Evolutionary conservation across 2,888 invertebrate genomes (phyloP).

Genomic region (Hyalella azteca): DNA sequence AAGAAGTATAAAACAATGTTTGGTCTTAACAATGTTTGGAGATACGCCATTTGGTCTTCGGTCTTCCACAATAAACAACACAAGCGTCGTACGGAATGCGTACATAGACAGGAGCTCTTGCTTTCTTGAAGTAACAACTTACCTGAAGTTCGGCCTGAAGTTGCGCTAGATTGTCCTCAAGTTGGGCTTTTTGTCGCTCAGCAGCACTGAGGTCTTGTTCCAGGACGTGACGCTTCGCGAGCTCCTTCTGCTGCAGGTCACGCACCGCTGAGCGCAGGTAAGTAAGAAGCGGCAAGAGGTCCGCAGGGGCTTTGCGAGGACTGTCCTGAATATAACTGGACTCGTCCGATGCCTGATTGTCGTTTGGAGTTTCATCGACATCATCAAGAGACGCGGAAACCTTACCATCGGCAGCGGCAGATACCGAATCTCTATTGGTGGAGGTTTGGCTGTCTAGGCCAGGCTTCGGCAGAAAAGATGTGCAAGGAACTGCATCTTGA

Average conservation of each 20-base stretch:
- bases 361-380: no score
- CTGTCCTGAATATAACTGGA: background rate
- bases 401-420: background rate
- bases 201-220: conserved; percentile 20
- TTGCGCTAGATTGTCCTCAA: conserved; percentile 47
- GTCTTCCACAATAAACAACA: no score
- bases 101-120: no score
- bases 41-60: no score
- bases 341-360: conserved; percentile 17
- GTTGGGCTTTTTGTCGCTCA: conserved; percentile 49
- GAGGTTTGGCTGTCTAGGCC: background rate
- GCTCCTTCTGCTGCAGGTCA: background rate
- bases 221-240: background rate
- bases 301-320: background rate
- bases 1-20: no score
- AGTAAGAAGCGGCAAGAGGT: background rate
- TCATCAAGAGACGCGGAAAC: no score
- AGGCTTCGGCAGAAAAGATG: background rate
- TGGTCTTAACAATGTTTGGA: no score
- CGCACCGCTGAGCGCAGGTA: background rate
- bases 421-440: background rate
- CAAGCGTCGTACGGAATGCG: no score
- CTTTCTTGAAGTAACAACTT: no score
- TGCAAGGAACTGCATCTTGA: background rate
- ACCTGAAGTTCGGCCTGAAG: conserved; percentile 54